phyloP scores from a whole-genome alignment of 2,888 invertebrate genomes.

The Xanthia togata region DNA sequence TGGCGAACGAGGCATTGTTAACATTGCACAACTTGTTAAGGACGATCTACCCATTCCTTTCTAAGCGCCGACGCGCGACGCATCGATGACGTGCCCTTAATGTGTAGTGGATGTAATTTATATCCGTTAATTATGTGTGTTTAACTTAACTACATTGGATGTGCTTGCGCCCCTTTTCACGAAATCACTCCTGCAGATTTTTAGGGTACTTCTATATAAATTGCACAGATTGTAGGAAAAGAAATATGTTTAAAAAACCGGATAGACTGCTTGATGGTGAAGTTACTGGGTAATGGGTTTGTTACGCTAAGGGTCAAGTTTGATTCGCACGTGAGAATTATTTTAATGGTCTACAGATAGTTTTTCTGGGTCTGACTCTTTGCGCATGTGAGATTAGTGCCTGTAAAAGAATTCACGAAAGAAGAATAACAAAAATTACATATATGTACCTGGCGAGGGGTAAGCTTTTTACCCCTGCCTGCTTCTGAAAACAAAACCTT shows the following conservation, averaged over 20 bases:
- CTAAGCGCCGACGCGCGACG: slow-evolving; percentile 54
- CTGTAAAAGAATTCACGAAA: no score
- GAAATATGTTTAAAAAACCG: not conserved
- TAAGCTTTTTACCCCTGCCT: no score
- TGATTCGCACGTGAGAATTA: not conserved
- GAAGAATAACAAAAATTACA: no score
- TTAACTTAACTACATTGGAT: slow-evolving; percentile 22
- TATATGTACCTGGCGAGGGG: no score
- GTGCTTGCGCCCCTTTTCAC: not conserved
- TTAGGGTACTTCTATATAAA: no score
- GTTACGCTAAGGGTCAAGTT: slow-evolving; percentile 3
- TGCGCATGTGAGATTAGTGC: not conserved
- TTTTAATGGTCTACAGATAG: not conserved
- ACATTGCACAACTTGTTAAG: slow-evolving; percentile 53
- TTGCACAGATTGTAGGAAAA: no score
- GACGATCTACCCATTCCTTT: slow-evolving; percentile 52
- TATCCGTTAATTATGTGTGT: slow-evolving; percentile 22
- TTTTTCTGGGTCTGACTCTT: not conserved
- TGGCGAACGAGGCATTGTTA: slow-evolving; percentile 30
- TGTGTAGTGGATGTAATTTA: slow-evolving; percentile 42
- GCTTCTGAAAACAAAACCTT: no score
- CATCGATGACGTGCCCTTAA: slow-evolving; percentile 64
- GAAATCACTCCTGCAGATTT: no score
- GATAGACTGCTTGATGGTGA: slow-evolving; percentile 7
- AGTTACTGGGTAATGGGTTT: slow-evolving; percentile 1